These are phyloP conservation scores for Connochaetes taurinus DNA, from an alignment of 2,113 vertebrate genomes.

Conservation along the genomic window DNA sequence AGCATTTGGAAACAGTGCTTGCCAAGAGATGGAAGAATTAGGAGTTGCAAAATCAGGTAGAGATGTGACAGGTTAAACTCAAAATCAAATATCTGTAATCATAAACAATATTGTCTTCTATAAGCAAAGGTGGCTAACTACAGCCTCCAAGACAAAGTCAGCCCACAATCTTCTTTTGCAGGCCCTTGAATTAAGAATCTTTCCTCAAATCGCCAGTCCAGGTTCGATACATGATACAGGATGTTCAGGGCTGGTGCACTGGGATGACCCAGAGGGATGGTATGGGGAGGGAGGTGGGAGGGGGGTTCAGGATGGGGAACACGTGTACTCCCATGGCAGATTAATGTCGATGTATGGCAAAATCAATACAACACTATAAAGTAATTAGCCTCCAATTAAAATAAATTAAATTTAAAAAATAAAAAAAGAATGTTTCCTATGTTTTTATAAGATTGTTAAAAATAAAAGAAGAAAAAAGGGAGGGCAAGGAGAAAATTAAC, in stretches of 20 bases:
- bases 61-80: neutral
- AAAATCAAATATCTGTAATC: neutral
- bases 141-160: neutral
- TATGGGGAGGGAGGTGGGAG: no score
- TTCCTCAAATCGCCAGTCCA: neutral
- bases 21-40: neutral
- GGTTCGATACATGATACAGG: no score
- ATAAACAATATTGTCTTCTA: conserved; percentile 8
- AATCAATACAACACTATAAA: no score
- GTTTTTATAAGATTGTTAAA: neutral
- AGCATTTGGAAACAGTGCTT: neutral
- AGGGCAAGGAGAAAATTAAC: neutral
- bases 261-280: no score
- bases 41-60: conserved; percentile 3
- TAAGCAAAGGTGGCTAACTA: neutral
- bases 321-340: no score
- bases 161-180: neutral
- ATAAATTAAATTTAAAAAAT: no score
- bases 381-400: no score
- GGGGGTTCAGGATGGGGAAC: no score
- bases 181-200: neutral
- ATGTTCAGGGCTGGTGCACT: no score
- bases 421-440: neutral
- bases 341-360: no score
- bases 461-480: neutral